Percentiles rank a stretch among this genome's conserved stretches.
phyloP scores from a whole-genome alignment of 2,888 invertebrate species.

The Drosophila phalerata region DNA sequence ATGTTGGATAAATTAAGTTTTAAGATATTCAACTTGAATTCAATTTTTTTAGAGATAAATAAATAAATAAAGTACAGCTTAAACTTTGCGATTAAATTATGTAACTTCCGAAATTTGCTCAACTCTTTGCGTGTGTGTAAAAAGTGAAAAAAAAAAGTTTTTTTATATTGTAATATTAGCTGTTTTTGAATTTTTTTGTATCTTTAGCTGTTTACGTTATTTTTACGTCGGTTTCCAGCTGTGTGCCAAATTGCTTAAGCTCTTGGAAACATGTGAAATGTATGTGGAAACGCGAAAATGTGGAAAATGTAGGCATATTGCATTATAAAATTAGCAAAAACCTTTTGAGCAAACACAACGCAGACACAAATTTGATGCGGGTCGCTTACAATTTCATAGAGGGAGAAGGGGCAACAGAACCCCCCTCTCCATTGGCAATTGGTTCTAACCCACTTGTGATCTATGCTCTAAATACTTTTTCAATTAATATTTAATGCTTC shows the following conservation, averaged over 20 bases:
- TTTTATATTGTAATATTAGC: constrained; percentile 5
- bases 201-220: constrained; percentile 26
- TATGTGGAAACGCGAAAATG: constrained; percentile 26
- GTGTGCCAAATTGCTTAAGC: constrained; percentile 43
- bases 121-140: constrained; percentile 43
- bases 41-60: neutral
- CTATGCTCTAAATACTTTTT: constrained; percentile 57
- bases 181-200: constrained; percentile 16
- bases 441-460: constrained; percentile 57
- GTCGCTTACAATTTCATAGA: constrained; percentile 40
- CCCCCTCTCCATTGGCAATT: constrained; percentile 32
- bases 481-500: constrained; percentile 47
- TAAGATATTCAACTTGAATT: constrained; percentile 8
- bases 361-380: constrained; percentile 49
- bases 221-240: constrained; percentile 47
- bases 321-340: constrained; percentile 25
- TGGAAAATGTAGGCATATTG: constrained; percentile 42
- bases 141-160: constrained; percentile 3
- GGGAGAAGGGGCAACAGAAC: no score
- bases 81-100: neutral
- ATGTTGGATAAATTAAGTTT: constrained; percentile 48
- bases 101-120: constrained; percentile 53
- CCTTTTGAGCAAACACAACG: constrained; percentile 28
- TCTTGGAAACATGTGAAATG: neutral
- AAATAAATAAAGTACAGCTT: constrained; percentile 1